These are phyloP conservation scores for Vulpes ferrilata DNA, from an alignment of 2,113 vertebrate species.

Conservation along the genomic window DNA sequence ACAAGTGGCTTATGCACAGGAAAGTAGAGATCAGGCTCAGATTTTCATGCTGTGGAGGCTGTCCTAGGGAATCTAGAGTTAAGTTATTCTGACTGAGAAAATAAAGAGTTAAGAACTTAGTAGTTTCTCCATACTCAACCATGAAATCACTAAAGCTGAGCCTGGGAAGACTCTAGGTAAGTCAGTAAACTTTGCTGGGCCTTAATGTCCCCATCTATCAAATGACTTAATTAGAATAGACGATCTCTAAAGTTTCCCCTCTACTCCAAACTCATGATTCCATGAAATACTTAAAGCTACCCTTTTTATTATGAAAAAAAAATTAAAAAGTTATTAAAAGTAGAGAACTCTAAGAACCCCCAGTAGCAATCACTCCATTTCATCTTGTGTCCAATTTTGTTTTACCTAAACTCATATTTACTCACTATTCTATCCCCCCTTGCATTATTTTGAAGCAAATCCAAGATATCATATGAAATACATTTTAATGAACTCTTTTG, in stretches of 20 bases:
- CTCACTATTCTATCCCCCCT: background rate
- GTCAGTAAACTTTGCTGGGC: background rate
- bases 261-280: background rate
- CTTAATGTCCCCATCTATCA: background rate
- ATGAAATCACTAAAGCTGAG: conserved; percentile 49
- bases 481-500: conserved; percentile 18
- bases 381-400: background rate
- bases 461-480: background rate
- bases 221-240: conserved; percentile 32
- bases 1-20: background rate
- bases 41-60: background rate
- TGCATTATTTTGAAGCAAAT: conserved; percentile 23
- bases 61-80: background rate
- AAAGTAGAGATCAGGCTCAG: background rate
- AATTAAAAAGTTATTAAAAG: background rate
- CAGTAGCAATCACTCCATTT: background rate
- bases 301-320: background rate
- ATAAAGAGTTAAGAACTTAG: conserved; percentile 16
- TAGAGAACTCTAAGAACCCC: background rate
- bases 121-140: background rate
- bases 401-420: background rate
- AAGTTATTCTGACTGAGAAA: conserved; percentile 6
- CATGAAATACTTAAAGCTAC: conserved; percentile 2
- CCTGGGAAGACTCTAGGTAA: background rate
- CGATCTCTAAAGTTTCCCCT: background rate